Evolutionary conservation across 2,888 invertebrate genomes (phyloP).

Genomic region (Dryobotodes eremita): DNA sequence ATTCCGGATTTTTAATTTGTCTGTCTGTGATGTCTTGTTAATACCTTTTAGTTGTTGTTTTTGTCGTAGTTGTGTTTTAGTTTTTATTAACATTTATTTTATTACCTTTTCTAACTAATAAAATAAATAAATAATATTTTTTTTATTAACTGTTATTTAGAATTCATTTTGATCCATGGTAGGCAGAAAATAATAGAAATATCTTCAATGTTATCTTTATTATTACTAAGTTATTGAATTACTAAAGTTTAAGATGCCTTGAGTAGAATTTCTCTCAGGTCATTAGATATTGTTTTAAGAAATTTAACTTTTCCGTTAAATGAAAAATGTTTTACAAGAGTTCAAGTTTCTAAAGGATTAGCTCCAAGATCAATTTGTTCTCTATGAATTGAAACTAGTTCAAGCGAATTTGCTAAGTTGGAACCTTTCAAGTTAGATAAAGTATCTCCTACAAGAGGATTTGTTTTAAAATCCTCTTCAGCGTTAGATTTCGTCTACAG

Average conservation of each 20-base stretch:
- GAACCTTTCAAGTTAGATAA: constrained; percentile 24
- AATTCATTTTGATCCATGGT: constrained; percentile 49
- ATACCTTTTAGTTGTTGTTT: no score
- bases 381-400: constrained; percentile 43
- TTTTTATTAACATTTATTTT: no score
- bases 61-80: no score
- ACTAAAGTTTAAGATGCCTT: neutral
- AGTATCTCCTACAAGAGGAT: constrained; percentile 21
- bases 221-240: constrained; percentile 3
- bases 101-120: constrained; percentile 31
- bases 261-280: neutral
- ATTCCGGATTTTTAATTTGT: no score
- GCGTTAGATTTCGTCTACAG: neutral
- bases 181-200: constrained; percentile 33
- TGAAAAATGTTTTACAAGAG: constrained; percentile 23
- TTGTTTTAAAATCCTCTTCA: constrained; percentile 11
- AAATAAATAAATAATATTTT: no score
- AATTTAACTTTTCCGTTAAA: constrained; percentile 15
- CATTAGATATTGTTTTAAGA: constrained; percentile 14
- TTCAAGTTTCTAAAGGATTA: constrained; percentile 33
- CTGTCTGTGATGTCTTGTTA: no score
- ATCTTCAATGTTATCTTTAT: constrained; percentile 17
- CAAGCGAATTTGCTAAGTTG: constrained; percentile 29
- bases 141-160: constrained; percentile 35
- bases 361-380: constrained; percentile 47